Conservation (phyloP, 30 jellyfish, hydroid and myxozoan genomes). For the Nemopilema nomurai region DNA sequence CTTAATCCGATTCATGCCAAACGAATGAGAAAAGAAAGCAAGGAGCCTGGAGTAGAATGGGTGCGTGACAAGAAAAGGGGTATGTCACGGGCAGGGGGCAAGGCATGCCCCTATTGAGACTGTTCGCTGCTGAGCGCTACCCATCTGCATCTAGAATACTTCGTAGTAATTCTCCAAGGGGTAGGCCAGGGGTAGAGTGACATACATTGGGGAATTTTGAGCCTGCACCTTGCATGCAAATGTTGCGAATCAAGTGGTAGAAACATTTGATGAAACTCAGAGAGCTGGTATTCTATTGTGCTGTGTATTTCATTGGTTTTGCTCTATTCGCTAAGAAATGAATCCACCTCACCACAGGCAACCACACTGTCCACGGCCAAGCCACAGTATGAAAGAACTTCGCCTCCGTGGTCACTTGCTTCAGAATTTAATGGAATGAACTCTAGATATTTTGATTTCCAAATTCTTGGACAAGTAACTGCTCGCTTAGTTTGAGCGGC, state of each 20-base stretch:
- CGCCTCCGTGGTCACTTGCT: slow-evolving; percentile 49
- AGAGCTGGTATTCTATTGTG: slow-evolving; percentile 30
- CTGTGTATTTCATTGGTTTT: slow-evolving; percentile 4
- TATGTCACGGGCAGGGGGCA: no score
- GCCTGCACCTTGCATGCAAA: not conserved
- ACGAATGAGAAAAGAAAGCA: no score
- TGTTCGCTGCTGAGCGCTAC: no score
- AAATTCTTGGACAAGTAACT: not conserved
- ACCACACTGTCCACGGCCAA: slow-evolving; percentile 17
- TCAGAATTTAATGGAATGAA: slow-evolving; percentile 40
- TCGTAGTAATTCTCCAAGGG: no score
- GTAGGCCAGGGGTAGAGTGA: no score
- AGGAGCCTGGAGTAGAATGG: no score
- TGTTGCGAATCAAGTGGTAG: not conserved
- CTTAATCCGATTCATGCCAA: no score
- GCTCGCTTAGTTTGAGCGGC: not conserved
- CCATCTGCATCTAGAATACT: no score
- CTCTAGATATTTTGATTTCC: slow-evolving; percentile 29
- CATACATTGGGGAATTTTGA: no score
- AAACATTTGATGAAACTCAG: not conserved
- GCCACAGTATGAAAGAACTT: slow-evolving; percentile 21
- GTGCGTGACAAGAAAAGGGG: no score
- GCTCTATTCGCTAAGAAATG: slow-evolving; percentile 3
- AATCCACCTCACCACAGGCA: slow-evolving; percentile 25
- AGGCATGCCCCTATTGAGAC: no score